These are phyloP conservation scores for Camponotus floridanus DNA, from an alignment of 1,140 invertebrate species.

Conservation along the genomic window DNA sequence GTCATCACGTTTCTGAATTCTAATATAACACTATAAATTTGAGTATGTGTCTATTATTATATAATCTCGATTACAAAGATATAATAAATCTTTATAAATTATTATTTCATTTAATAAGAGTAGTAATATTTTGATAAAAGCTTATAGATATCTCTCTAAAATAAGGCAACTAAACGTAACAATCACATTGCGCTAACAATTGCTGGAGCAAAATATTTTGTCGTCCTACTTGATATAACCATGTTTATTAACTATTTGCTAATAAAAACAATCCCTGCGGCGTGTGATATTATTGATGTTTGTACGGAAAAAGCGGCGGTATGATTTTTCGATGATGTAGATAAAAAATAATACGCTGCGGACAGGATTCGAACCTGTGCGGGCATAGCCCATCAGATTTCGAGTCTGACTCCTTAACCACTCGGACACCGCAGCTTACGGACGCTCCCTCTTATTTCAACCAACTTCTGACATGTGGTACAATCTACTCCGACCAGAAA, in stretches of 20 bases:
- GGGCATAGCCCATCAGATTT: conserved; percentile 96
- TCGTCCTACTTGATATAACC: neutral
- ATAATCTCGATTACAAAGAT: neutral
- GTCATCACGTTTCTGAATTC: neutral
- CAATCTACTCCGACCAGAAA: neutral
- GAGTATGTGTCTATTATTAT: neutral
- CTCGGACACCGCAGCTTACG: conserved; percentile 93
- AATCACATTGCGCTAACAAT: neutral
- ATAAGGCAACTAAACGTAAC: conserved; percentile 28
- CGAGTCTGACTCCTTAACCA: conserved; percentile 97
- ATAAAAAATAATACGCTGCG: conserved; percentile 88
- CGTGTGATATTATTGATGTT: neutral
- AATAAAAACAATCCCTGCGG: conserved; percentile 30
- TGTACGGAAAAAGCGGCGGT: neutral
- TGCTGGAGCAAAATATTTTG: conserved; percentile 41
- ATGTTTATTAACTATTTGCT: conserved; percentile 47
- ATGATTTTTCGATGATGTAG: conserved; percentile 79
- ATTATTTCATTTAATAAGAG: neutral
- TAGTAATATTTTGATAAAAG: neutral
- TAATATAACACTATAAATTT: neutral
- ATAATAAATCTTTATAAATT: neutral
- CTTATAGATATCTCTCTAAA: neutral
- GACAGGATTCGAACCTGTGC: conserved; percentile 96
- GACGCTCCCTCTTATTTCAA: neutral
- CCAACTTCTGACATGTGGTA: fast-evolving